Percentiles rank a stretch among this genome's conserved stretches.
phyloP scores from a whole-genome alignment of 2,888 invertebrate species.

The Rhamnusium bicolor region DNA sequence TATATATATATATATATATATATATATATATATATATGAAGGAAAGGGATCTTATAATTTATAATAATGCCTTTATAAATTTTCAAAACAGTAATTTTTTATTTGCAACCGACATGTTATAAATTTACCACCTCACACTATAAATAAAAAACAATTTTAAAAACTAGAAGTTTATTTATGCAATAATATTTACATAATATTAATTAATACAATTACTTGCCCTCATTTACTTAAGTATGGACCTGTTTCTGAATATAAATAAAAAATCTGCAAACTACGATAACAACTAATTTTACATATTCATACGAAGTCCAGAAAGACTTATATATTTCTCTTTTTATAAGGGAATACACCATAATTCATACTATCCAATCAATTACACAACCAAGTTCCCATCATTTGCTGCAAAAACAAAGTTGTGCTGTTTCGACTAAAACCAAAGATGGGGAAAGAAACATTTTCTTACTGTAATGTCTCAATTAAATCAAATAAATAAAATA shows the following conservation, averaged over 20 bases:
- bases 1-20: too few species aligned
- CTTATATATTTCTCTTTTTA: conserved; percentile 16
- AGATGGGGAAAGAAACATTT: background rate
- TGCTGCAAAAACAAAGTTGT: conserved; percentile 15
- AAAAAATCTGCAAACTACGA: conserved; percentile 43
- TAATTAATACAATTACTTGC: conserved; percentile 40
- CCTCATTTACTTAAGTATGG: conserved; percentile 40
- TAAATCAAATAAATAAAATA: conserved; percentile 58
- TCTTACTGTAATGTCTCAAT: background rate
- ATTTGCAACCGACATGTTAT: too few species aligned
- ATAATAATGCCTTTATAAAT: too few species aligned
- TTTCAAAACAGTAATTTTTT: too few species aligned
- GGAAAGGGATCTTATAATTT: too few species aligned
- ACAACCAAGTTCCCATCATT: conserved; percentile 32
- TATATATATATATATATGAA: too few species aligned
- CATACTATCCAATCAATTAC: conserved; percentile 24
- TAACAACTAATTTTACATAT: conserved; percentile 30
- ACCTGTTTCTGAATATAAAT: conserved; percentile 42
- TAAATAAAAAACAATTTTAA: conserved; percentile 33
- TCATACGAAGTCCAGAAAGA: conserved; percentile 23
- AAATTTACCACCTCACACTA: too few species aligned
- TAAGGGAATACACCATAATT: conserved; percentile 25
- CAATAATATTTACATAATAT: conserved; percentile 44
- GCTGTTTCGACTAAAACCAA: conserved; percentile 14
- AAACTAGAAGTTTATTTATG: conserved; percentile 50